Conservation (phyloP, 2,888 invertebrate species). For the Lithosia quadra region DNA sequence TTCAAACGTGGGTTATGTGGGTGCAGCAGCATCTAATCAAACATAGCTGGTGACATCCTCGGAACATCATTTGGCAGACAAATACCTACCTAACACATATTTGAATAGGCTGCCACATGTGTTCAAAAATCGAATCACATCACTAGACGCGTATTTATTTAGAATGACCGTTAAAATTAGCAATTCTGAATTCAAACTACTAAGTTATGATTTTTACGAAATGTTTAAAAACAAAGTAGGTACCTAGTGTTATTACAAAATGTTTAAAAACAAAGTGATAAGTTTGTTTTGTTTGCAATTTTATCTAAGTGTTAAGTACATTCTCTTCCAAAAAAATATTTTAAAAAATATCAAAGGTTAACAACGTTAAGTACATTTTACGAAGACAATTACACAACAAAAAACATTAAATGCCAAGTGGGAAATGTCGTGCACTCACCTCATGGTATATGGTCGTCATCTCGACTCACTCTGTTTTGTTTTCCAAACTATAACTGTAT, state of each 20-base stretch:
- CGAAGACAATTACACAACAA: slow-evolving; percentile 70
- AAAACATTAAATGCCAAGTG: slow-evolving; percentile 76
- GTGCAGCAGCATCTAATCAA: slow-evolving; percentile 43
- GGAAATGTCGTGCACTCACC: slow-evolving; percentile 84
- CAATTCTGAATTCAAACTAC: slow-evolving; percentile 12
- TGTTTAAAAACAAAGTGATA: neutral
- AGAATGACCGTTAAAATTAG: slow-evolving; percentile 15
- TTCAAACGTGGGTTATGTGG: slow-evolving; percentile 24
- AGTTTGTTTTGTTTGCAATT: neutral
- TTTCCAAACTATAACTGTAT: slow-evolving; percentile 60
- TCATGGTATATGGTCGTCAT: slow-evolving; percentile 83
- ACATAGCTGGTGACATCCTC: slow-evolving; percentile 33
- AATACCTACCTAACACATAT: slow-evolving; percentile 21
- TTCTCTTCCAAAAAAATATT: slow-evolving; percentile 29
- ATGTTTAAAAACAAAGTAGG: neutral
- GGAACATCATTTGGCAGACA: slow-evolving; percentile 28
- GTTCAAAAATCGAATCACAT: slow-evolving; percentile 26
- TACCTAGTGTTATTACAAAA: neutral
- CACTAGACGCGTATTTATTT: neutral
- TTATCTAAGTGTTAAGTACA: neutral
- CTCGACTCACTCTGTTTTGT: slow-evolving; percentile 67
- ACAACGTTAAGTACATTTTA: slow-evolving; percentile 54
- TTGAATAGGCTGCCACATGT: slow-evolving; percentile 23
- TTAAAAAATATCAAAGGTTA: slow-evolving; percentile 50
- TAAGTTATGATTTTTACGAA: neutral